These are phyloP conservation scores for Talpa occidentalis DNA, from an alignment of 2,113 vertebrate genomes.

Conservation along the genomic window DNA sequence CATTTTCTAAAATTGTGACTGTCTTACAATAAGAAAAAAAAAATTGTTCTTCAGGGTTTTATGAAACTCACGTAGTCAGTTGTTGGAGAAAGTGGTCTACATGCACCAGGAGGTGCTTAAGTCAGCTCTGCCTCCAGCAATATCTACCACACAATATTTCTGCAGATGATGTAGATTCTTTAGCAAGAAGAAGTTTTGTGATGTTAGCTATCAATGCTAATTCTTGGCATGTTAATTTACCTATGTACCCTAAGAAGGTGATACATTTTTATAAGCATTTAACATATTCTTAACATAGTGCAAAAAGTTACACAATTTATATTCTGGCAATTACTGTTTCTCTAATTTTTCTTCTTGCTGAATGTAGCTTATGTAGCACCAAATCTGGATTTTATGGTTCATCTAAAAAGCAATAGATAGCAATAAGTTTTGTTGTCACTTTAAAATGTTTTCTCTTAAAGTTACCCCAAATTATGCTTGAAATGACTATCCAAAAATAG, in stretches of 20 bases:
- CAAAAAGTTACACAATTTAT: not conserved
- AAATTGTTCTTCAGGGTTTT: not conserved
- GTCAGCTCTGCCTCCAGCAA: slow-evolving; percentile 39
- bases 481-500: not conserved
- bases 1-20: slow-evolving; percentile 3
- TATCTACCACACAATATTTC: not conserved
- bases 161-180: not conserved
- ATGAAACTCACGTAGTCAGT: not conserved
- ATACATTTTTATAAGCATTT: not conserved
- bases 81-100: not conserved
- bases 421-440: not conserved
- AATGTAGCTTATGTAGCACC: not conserved
- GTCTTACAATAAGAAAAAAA: slow-evolving; percentile 1
- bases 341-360: not conserved
- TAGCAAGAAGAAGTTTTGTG: slow-evolving; percentile 8
- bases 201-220: not conserved
- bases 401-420: not conserved
- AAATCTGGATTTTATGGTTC: not conserved
- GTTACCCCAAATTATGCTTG: not conserved
- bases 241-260: not conserved
- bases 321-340: not conserved
- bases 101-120: not conserved
- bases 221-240: not conserved
- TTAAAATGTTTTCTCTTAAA: slow-evolving; percentile 30
- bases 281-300: not conserved